A percentile compares a stretch with the other conserved stretches of the same genome.
Evolutionary conservation across 2,113 vertebrate genomes (phyloP).

Genomic region (Progne subis): DNA sequence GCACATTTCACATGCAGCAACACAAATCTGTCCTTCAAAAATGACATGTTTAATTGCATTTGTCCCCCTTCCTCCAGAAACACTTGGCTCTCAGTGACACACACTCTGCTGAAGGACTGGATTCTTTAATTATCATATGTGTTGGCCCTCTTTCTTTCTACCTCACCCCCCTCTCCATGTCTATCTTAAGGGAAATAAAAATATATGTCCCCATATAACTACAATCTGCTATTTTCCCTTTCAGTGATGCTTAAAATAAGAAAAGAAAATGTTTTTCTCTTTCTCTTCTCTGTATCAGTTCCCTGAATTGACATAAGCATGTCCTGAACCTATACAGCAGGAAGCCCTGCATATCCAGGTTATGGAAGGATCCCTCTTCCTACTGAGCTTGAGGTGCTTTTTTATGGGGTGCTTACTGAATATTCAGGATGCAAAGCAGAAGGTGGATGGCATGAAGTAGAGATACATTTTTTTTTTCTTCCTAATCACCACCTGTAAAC

Average conservation of each 20-base stretch:
- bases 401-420: background rate
- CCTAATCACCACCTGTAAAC: background rate
- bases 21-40: conserved; percentile 44
- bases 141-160: conserved; percentile 34
- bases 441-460: background rate
- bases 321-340: background rate
- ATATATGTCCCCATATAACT: conserved; percentile 69
- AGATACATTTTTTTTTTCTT: background rate
- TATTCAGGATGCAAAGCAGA: background rate
- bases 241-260: conserved; percentile 49
- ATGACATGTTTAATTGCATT: conserved; percentile 42
- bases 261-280: conserved; percentile 38
- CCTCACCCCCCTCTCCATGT: background rate
- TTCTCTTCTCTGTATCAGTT: background rate
- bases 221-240: conserved; percentile 63
- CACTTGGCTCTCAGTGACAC: conserved; percentile 28
- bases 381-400: background rate
- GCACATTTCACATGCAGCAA: conserved; percentile 1
- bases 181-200: conserved; percentile 68
- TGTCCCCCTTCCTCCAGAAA: conserved; percentile 1
- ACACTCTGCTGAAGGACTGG: background rate
- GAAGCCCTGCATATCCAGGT: background rate
- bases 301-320: background rate
- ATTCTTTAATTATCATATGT: conserved; percentile 56
- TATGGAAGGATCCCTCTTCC: background rate